Conservation (phyloP, 2,888 invertebrate species). For the Brachynemurus nebulosus region DNA sequence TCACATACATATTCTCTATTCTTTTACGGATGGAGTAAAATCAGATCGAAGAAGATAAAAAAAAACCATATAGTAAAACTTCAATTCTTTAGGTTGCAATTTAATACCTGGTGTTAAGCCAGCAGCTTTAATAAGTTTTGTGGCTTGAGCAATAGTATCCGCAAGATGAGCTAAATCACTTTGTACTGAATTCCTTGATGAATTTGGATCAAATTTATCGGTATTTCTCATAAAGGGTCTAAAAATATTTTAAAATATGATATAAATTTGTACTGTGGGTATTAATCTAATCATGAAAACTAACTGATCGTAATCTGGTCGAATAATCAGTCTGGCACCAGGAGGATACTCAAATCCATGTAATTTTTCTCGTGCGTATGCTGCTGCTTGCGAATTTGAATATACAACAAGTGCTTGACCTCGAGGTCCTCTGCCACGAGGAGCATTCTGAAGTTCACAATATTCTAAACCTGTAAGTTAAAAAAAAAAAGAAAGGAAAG, state of each 20-base stretch:
- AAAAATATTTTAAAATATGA: no score
- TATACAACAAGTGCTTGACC: conserved; percentile 56
- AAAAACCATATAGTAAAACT: background rate
- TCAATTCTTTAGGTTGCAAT: no score
- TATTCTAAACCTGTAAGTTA: conserved; percentile 39
- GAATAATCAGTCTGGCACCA: conserved; percentile 65
- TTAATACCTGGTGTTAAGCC: conserved; percentile 28
- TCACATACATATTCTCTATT: background rate
- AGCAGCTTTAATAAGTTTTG: conserved; percentile 56
- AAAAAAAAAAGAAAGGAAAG: no score
- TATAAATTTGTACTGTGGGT: no score
- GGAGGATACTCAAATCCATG: conserved; percentile 88
- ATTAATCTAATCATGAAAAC: background rate
- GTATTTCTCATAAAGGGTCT: background rate
- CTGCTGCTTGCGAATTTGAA: conserved; percentile 52
- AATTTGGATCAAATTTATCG: background rate
- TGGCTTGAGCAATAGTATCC: conserved; percentile 65
- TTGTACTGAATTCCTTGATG: conserved; percentile 18
- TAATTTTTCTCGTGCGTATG: conserved; percentile 70
- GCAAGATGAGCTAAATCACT: conserved; percentile 53
- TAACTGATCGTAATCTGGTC: conserved; percentile 37
- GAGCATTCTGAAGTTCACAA: conserved; percentile 39
- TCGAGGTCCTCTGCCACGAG: conserved; percentile 34
- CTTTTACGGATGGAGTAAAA: no score
- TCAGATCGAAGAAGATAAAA: background rate